Conservation (phyloP, 2,888 invertebrate species). For the Aphodius sticticus region DNA sequence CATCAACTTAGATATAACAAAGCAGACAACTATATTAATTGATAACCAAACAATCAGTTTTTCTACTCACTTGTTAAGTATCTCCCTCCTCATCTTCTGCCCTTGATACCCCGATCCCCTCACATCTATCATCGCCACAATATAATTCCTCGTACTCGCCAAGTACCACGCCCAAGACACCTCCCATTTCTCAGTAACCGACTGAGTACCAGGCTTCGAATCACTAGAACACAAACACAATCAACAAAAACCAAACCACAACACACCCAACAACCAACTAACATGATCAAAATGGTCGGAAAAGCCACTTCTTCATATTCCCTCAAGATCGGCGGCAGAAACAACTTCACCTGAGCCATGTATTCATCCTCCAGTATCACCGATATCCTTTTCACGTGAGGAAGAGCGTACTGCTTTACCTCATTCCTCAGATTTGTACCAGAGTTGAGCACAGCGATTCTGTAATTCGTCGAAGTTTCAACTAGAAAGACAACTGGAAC, state of each 20-base stretch:
- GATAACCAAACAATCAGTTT: not conserved
- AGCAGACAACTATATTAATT: no score
- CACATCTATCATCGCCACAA: conserved; percentile 89
- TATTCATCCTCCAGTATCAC: conserved; percentile 71
- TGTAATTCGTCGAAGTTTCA: conserved; percentile 65
- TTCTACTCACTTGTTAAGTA: conserved; percentile 67
- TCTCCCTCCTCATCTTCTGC: conserved; percentile 74
- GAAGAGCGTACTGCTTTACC: conserved; percentile 74
- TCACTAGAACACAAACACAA: conserved; percentile 63
- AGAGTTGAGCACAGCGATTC: conserved; percentile 72
- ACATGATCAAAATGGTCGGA: conserved; percentile 86
- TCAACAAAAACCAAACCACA: conserved; percentile 12
- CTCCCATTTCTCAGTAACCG: conserved; percentile 82
- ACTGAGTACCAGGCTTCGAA: conserved; percentile 83
- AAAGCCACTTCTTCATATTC: conserved; percentile 84
- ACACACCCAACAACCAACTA: conserved; percentile 59
- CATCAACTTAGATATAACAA: no score
- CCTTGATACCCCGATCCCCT: conserved; percentile 88
- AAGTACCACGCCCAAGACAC: conserved; percentile 88
- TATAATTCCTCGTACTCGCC: conserved; percentile 80
- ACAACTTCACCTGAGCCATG: conserved; percentile 78
- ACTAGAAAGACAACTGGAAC: conserved; percentile 74
- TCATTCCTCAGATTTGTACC: conserved; percentile 71
- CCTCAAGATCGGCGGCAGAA: conserved; percentile 83
- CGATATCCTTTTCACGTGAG: conserved; percentile 74